A percentile compares a stretch with the other conserved stretches of the same genome.
Conservation (phyloP, 2,113 vertebrate species). For the Mungos mungo region DNA sequence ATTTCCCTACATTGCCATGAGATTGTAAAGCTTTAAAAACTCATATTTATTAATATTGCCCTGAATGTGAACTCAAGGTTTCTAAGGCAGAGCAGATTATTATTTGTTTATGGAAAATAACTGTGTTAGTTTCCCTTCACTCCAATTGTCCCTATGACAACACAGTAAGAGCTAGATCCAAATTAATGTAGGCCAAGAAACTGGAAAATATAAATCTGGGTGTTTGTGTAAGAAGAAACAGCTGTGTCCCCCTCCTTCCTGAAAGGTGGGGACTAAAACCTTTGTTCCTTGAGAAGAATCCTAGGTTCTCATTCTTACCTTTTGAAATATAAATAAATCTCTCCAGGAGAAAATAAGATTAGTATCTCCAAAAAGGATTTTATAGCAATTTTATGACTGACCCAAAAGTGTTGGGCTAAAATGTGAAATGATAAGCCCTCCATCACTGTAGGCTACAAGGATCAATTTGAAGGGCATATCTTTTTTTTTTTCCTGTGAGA, state of each 20-base stretch:
- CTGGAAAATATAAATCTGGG: background rate
- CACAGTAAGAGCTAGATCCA: background rate
- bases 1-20: background rate
- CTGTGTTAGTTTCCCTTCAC: background rate
- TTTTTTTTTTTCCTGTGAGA: background rate
- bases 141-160: background rate
- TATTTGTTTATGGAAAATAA: constrained; percentile 10
- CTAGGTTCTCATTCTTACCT: background rate
- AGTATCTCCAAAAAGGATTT: background rate
- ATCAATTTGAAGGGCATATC: background rate
- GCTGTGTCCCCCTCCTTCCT: background rate
- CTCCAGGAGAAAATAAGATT: background rate
- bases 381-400: background rate
- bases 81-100: background rate
- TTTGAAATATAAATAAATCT: background rate
- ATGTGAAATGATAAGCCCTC: background rate
- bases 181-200: background rate
- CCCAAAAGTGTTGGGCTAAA: background rate
- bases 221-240: background rate
- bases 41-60: background rate
- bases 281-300: constrained; percentile 12
- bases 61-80: background rate
- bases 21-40: background rate
- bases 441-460: background rate
- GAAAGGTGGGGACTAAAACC: background rate